Base-by-base conservation (phyloP, 2,888 invertebrate genomes). In the Gymnoscelis rufifasciata region DNA sequence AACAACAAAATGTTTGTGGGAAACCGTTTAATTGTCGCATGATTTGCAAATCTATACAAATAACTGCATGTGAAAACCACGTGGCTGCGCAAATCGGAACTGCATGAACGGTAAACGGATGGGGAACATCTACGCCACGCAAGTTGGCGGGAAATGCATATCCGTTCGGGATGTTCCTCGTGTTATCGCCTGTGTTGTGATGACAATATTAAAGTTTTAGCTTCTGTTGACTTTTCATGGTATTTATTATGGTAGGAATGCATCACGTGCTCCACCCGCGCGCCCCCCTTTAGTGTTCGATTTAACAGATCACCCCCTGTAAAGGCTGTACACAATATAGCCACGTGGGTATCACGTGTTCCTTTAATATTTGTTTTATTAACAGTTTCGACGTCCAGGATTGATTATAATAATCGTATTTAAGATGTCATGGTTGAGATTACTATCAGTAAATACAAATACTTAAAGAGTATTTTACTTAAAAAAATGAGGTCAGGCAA, bases 261-360 rank as follows among this genome's bases (percentile, higher is more conserved):
- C 54, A 50, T 49, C 59, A 56, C 56, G 43, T 52, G 46, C 58
- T 52, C 40, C 58, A 52, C 51, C 40, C 51, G 41, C 39, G 35
- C 39, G 13, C 31, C 39, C 41, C 15, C 15, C 23, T 35, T 13
- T 44, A 39, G 51, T 43, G 55, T 45, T 60, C 59, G 47, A 58
- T 46, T 52, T 11, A 41, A 31, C 27, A 33, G 23, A 47, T 51
- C 51, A 53, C 59, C 57, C 54, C 35, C 52, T 60, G 58, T 56
- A 51, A 43, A 52, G 64, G 43, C 62, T 55, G 60, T 59, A 65
- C 66, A 65, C 71, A 71, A 74, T 69, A 69, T 44, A 59, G 57
- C 61, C 74, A 72, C 73, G 71, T 72, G 72, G 67, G 49, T 41
- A 41, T 51, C 52, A 54, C 59, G 39, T 57, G 57, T 33, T 14